These are phyloP conservation scores for Halcyon leucocephala DNA, from an alignment of 2,797 vertebrate genomes.

Conservation along the genomic window DNA sequence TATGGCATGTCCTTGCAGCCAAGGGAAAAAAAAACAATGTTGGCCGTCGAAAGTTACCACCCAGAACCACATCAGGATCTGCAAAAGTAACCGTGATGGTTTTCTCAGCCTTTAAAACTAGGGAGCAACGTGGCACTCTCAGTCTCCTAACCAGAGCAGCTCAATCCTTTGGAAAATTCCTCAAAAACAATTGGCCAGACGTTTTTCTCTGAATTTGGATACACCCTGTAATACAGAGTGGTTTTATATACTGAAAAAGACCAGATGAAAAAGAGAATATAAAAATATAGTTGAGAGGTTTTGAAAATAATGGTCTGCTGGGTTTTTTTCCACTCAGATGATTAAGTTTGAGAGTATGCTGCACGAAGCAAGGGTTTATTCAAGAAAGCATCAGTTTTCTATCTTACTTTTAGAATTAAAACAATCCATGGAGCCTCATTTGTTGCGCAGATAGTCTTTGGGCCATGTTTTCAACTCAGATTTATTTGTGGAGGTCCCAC, in stretches of 20 bases:
- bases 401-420: not conserved
- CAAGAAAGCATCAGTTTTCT: not conserved
- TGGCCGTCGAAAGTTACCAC: constrained; percentile 74
- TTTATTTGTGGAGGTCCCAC: not conserved
- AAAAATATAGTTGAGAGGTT: constrained; percentile 56
- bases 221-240: constrained; percentile 55
- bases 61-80: constrained; percentile 77
- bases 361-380: not conserved
- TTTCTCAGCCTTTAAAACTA: constrained; percentile 69
- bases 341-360: constrained; percentile 22
- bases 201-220: constrained; percentile 45
- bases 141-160: not conserved
- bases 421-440: not conserved
- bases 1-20: constrained; percentile 24
- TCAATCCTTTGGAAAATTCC: constrained; percentile 56
- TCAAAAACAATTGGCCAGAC: constrained; percentile 66
- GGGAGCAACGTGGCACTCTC: constrained; percentile 76
- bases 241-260: constrained; percentile 40
- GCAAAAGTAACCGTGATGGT: constrained; percentile 68
- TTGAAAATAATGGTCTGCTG: constrained; percentile 33
- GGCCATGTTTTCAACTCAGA: not conserved
- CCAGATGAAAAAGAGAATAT: constrained; percentile 44
- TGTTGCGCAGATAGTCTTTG: not conserved
- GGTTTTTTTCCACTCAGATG: not conserved
- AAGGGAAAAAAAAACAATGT: constrained; percentile 14